Evolutionary conservation across 2,113 vertebrate genomes (phyloP).

Genomic region (Salvator merianae): DNA sequence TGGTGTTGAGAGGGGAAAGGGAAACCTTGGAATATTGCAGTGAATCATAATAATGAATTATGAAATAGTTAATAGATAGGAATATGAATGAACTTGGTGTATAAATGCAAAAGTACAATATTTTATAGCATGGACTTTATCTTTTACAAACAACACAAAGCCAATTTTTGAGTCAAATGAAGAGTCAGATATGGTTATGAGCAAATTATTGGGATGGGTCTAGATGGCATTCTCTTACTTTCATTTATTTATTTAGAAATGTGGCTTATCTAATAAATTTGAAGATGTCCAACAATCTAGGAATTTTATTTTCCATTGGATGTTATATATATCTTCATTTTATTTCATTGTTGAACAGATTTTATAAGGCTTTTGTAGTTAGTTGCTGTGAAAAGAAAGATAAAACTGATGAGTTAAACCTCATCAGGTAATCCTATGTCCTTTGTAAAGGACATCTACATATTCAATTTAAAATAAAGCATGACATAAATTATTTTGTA

Average conservation of each 20-base stretch:
- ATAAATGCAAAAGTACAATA: background rate
- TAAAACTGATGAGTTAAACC: background rate
- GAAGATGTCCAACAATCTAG: no score
- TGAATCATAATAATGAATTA: no score
- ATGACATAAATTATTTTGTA: conserved; percentile 1
- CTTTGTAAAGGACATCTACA: background rate
- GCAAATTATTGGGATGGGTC: background rate
- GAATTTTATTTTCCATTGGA: background rate
- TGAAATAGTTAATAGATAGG: background rate
- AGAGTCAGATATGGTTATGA: no score
- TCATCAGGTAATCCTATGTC: background rate
- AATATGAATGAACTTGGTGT: background rate
- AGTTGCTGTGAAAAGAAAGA: background rate
- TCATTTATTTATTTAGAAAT: background rate
- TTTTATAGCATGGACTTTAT: background rate
- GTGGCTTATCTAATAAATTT: background rate
- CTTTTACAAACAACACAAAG: background rate
- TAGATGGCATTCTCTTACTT: background rate
- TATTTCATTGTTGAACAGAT: background rate
- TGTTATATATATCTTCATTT: background rate
- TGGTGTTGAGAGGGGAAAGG: no score
- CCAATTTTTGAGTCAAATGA: background rate
- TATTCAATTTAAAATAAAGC: background rate
- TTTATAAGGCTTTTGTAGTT: background rate
- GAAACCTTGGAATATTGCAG: no score